A percentile compares a stretch with the other conserved stretches of the same genome.
Evolutionary conservation across 2,113 vertebrate species (phyloP).

Genomic region (Stigmatopora argus): DNA sequence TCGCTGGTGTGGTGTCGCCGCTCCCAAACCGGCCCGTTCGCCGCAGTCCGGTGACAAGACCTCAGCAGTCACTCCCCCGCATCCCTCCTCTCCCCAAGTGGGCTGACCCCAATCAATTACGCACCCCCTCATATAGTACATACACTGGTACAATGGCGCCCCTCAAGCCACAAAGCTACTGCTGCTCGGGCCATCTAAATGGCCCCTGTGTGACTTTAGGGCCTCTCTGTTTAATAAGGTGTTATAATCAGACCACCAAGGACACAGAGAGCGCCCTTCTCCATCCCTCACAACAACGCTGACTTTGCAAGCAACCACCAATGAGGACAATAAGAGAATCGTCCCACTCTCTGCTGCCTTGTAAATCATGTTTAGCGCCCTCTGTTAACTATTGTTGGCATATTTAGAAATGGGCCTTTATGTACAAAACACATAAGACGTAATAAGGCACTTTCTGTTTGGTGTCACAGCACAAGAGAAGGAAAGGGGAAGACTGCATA

Average conservation of each 20-base stretch:
- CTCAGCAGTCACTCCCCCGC: constrained; percentile 45
- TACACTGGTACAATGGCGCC: constrained; percentile 41
- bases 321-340: constrained; percentile 57
- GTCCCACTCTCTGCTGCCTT: constrained; percentile 46
- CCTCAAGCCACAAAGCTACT: constrained; percentile 56
- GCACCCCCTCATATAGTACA: constrained; percentile 28
- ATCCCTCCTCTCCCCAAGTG: constrained; percentile 29
- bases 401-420: constrained; percentile 42
- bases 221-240: constrained; percentile 70
- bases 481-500: constrained; percentile 16
- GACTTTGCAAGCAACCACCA: constrained; percentile 24
- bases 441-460: constrained; percentile 56
- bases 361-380: constrained; percentile 63
- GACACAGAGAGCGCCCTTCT: constrained; percentile 44
- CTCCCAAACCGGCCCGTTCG: constrained; percentile 73
- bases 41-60: constrained; percentile 43
- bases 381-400: constrained; percentile 52
- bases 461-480: constrained; percentile 21
- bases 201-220: constrained; percentile 67
- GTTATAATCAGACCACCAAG: constrained; percentile 74
- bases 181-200: constrained; percentile 55
- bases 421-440: constrained; percentile 39
- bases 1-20: constrained; percentile 71
- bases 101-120: constrained; percentile 55
- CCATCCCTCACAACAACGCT: constrained; percentile 41